Base-by-base conservation (phyloP, 2,797 vertebrate genomes). In the Sebastes dallii region DNA sequence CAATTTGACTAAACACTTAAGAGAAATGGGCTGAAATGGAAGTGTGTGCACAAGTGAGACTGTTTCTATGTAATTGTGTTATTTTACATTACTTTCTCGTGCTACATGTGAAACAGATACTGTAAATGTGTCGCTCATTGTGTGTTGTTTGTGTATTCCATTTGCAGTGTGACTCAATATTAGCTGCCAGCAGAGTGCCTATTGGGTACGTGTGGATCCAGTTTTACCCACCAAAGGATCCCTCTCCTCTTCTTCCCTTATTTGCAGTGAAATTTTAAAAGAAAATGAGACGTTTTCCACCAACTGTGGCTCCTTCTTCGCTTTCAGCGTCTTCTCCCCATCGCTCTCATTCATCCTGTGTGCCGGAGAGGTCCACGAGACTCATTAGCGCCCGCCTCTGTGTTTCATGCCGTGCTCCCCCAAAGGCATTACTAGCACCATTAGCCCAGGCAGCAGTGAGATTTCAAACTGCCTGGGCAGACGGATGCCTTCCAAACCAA, bases 321-420 rank as follows among this genome's bases (percentile, higher is more conserved):
- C 79, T 88, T 88, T 87, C 75, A 86, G 81, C 77, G 3, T 66
- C 73, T 75, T 85, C 68, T 85, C 55, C 72, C 62, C 78, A 36
- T 81, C 25, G 74, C 72, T 80, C 74, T 82, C 81, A 87, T 92
- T 91, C 88, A 88, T 89, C 86, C 88, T 69, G 83, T 75, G 85
- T 86, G 87, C 84, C 39, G 66, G 75, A 92, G 88, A 90, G 88
- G 91, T 95, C 96, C 93, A 82, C 88, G 88, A 96, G 96, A 95
- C 95, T 97, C 96, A 96, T 97, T 97, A 97, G 91, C 84, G 93
- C 95, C 95, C 81, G 94, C 91, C 90, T 92, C 90, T 92, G 94
- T 92, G 90, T 72, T 95, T 96, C 95, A 90, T 95, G 90, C 94
- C 85, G 90, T 84, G 91, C 90, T 94, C 92, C 92, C 94, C 96